A percentile compares a stretch with the other conserved stretches of the same genome.
These are phyloP conservation scores for Crotalus helleri DNA, from an alignment of 2,113 vertebrate species.

Conservation along the genomic window DNA sequence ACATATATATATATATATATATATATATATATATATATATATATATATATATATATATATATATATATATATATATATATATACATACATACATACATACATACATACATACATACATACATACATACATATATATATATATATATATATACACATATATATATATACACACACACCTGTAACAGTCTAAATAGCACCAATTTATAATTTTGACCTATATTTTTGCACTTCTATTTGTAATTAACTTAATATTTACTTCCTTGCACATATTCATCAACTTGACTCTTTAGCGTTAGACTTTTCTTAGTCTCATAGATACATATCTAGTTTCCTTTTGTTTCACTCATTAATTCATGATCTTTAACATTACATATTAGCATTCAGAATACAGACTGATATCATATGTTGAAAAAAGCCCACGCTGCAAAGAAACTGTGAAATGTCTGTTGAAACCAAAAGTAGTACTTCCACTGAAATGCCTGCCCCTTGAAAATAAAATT, in stretches of 20 bases:
- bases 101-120: no score
- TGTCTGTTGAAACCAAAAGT: not conserved
- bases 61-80: no score
- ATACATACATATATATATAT: no score
- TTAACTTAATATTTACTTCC: not conserved
- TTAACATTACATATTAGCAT: not conserved
- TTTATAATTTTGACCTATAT: not conserved
- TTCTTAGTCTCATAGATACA: not conserved
- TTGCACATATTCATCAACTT: not conserved
- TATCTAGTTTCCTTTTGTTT: not conserved
- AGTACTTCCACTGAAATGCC: conserved; percentile 21
- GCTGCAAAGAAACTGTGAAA: conserved; percentile 26
- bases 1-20: no score
- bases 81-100: no score
- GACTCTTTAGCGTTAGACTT: not conserved
- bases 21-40: no score
- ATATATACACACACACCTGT: not conserved
- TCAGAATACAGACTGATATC: not conserved
- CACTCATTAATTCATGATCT: not conserved
- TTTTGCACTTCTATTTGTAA: not conserved
- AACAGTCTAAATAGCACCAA: not conserved
- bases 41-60: no score
- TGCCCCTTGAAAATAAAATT: conserved; percentile 36
- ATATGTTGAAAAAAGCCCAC: not conserved
- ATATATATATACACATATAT: no score